These are phyloP conservation scores for Acrobasis suavella DNA, from an alignment of 2,888 invertebrate species.

Conservation along the genomic window DNA sequence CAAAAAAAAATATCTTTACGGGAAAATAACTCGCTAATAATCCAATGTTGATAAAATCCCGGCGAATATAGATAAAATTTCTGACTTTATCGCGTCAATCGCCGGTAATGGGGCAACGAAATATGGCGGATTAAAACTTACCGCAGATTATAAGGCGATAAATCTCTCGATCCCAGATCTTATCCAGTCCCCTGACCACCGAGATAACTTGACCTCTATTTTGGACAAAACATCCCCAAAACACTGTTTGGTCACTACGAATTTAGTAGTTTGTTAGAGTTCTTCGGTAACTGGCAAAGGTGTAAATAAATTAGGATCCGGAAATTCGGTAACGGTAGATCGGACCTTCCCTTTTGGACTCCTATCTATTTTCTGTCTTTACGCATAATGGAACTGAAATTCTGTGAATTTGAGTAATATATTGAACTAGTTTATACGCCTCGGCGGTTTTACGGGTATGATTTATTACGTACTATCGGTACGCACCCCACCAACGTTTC, in stretches of 20 bases:
- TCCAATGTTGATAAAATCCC: neutral
- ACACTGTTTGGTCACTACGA: neutral
- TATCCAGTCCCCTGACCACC: constrained; percentile 9
- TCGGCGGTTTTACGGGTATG: too few relatives aligned
- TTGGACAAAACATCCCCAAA: neutral
- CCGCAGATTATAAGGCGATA: constrained; percentile 20
- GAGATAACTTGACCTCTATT: neutral
- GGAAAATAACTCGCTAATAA: neutral
- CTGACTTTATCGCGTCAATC: neutral
- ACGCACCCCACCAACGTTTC: too few relatives aligned
- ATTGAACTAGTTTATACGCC: neutral
- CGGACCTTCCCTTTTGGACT: constrained; percentile 7
- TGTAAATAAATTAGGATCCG: constrained; percentile 15
- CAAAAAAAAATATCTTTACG: neutral
- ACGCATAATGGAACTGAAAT: neutral
- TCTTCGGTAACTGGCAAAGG: constrained; percentile 1
- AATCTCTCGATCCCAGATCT: constrained; percentile 22
- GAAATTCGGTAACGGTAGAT: constrained; percentile 14
- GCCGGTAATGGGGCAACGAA: constrained; percentile 2
- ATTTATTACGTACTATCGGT: too few relatives aligned
- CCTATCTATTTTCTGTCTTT: constrained; percentile 5
- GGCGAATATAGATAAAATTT: neutral
- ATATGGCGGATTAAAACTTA: constrained; percentile 14
- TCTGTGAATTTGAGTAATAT: neutral
- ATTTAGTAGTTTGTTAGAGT: neutral